phyloP scores from a whole-genome alignment of 1,140 invertebrate species.

The Chironomus tepperi region DNA sequence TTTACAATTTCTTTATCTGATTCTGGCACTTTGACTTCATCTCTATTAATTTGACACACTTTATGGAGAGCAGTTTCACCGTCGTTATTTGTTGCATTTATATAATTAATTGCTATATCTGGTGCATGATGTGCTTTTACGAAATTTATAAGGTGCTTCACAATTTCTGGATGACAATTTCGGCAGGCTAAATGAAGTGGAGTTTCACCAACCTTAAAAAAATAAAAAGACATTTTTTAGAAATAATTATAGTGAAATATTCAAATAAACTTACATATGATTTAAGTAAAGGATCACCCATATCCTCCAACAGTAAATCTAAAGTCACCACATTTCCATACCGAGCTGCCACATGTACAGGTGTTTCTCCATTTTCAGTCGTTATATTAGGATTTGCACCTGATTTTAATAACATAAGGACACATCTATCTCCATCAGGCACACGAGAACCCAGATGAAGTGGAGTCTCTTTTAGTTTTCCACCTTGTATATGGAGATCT shows the following conservation, averaged over 20 bases:
- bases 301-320: constrained; percentile 77
- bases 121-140: constrained; percentile 65
- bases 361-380: constrained; percentile 88
- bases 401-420: constrained; percentile 93
- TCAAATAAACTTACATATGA: constrained; percentile 80
- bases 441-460: constrained; percentile 92
- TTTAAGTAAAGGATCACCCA: constrained; percentile 79
- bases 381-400: constrained; percentile 90
- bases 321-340: constrained; percentile 81
- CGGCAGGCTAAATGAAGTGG: constrained; percentile 84
- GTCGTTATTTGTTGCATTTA: constrained; percentile 77
- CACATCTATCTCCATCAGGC: constrained; percentile 89
- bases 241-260: too few relatives aligned
- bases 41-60: constrained; percentile 67
- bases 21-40: constrained; percentile 59
- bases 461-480: constrained; percentile 80
- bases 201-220: constrained; percentile 81
- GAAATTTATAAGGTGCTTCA: constrained; percentile 74
- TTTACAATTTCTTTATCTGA: constrained; percentile 87
- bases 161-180: constrained; percentile 76
- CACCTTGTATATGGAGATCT: constrained; percentile 89
- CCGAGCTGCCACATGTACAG: constrained; percentile 83
- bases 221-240: background rate
- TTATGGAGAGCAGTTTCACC: constrained; percentile 92
- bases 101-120: constrained; percentile 60